These are phyloP conservation scores for Cyprinodon diabolis DNA, from an alignment of 2,797 vertebrate species.

Conservation along the genomic window DNA sequence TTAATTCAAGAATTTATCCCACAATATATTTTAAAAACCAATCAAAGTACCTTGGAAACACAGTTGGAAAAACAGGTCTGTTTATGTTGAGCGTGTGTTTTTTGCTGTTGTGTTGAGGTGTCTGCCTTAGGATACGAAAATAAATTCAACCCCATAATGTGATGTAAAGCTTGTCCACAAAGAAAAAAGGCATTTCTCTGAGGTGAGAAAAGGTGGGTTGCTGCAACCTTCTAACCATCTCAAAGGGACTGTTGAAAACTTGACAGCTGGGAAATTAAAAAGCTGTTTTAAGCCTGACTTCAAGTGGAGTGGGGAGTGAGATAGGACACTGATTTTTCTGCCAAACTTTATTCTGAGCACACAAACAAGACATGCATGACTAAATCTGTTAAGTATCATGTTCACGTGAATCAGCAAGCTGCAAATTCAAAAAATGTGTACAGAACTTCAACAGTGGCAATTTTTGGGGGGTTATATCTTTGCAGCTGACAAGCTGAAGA, in stretches of 20 bases:
- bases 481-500: background rate
- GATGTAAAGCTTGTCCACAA: background rate
- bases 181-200: conserved; percentile 2
- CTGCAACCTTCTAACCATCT: background rate
- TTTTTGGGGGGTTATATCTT: background rate
- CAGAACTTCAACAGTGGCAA: background rate
- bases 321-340: background rate
- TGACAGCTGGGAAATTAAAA: conserved; percentile 24
- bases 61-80: background rate
- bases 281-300: conserved; percentile 25
- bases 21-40: background rate
- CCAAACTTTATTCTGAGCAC: conserved; percentile 11
- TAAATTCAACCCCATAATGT: background rate
- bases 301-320: background rate
- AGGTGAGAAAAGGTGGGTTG: background rate
- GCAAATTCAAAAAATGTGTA: background rate
- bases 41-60: background rate
- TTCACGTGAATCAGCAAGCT: conserved; percentile 1
- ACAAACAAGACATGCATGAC: background rate
- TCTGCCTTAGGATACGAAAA: conserved; percentile 1
- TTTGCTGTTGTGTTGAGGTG: background rate
- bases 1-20: background rate
- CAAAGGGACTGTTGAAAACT: background rate
- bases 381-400: background rate
- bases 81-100: background rate